Evolutionary conservation across 2,113 vertebrate genomes (phyloP), one percentile per base, ranked within the genome.

Genomic region (Elephas maximus): DNA sequence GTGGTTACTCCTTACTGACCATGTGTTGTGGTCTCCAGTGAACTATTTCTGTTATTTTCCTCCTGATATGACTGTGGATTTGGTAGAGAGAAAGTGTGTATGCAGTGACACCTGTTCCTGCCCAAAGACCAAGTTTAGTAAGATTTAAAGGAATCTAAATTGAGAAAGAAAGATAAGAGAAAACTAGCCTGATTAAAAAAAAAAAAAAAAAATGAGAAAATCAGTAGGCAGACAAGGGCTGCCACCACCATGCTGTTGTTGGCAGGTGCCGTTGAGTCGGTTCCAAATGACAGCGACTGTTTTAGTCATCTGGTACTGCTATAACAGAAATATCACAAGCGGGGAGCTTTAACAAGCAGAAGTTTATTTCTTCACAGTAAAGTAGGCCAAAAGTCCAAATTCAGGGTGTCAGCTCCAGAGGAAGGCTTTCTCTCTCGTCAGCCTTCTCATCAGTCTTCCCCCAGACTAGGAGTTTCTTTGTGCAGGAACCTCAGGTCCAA

Each of bases 61-160:
- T 76, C 17, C n/a, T 37, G 37, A 87, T 76, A 63, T 37, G 53
- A 82, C 21, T 11, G 26, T 28, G 11, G 53, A 67, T 90, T 93
- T 93, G 65, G 69, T 73, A 94, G 76, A 92, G 6, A 73, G 26
- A 23, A 28, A 14, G 23, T 28, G 4, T 14, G 8, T 48, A 33
- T n/a, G 2, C 37, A 51, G 12, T 82, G 37, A 17, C 45, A 92
- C 45, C 30, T 79, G 48, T 51, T 83, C 11, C 51, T 95, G 28
- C 8, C 48, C 28, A n/a, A 90, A 44, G 24, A 33, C 76, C 76
- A 84, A 76, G 15, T 92, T 93, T 69, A 95, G 95, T 51, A 63
- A 93, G 21, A 71, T 28, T 79, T 88, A 88, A 88, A 63, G 44
- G 51, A 63, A 79, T 73, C 74, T 74, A 94, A 78, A 33, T 62